Evolutionary conservation across 2,888 invertebrate species (phyloP).

Genomic region (Lycia hirtaria): DNA sequence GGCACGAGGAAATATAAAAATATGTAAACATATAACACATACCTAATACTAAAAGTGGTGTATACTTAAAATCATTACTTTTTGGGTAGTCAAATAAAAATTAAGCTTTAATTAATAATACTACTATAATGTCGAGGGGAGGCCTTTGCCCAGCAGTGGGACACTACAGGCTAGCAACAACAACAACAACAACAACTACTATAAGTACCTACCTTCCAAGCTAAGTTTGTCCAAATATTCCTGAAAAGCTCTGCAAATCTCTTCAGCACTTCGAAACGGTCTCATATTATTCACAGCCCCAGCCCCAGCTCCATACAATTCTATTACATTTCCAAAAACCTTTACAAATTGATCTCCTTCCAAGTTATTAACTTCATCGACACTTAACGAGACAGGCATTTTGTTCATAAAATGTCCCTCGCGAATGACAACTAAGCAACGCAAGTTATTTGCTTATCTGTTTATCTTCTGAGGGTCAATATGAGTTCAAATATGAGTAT

Average conservation of each 20-base stretch:
- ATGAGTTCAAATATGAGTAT: constrained; percentile 52
- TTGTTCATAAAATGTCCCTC: constrained; percentile 21
- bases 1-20: too few relatives aligned
- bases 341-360: constrained; percentile 81
- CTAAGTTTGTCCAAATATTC: constrained; percentile 83
- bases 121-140: too few relatives aligned
- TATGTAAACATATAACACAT: too few relatives aligned
- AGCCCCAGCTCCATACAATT: constrained; percentile 84
- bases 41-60: too few relatives aligned
- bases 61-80: too few relatives aligned
- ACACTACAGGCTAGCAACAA: too few relatives aligned
- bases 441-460: constrained; percentile 46
- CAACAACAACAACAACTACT: too few relatives aligned
- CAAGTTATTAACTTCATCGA: constrained; percentile 84
- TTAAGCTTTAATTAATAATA: too few relatives aligned
- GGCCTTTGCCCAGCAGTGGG: too few relatives aligned
- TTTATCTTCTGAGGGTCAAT: constrained; percentile 57
- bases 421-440: constrained; percentile 12
- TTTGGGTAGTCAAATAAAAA: too few relatives aligned
- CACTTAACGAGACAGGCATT: constrained; percentile 51
- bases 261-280: constrained; percentile 79
- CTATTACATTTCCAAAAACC: constrained; percentile 87
- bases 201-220: constrained; percentile 82
- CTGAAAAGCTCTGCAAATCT: constrained; percentile 81
- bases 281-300: constrained; percentile 71